Conservation (phyloP, 2,113 vertebrate genomes). For the Theristicus caerulescens region DNA sequence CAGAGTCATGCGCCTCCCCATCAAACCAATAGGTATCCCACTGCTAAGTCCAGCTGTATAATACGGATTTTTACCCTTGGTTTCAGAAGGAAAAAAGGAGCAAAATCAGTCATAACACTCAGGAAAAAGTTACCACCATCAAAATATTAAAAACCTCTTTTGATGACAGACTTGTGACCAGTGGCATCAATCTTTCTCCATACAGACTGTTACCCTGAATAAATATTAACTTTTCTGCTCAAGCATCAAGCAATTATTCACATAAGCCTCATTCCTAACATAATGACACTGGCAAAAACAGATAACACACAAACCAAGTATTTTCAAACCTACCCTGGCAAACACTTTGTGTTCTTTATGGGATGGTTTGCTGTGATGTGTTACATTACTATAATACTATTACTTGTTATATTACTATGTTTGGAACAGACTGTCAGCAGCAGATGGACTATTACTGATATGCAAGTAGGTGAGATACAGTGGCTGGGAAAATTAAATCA, state of each 20-base stretch:
- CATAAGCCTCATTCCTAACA: not conserved
- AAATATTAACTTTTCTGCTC: slow-evolving; percentile 48
- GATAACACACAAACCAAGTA: not conserved
- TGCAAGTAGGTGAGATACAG: slow-evolving; percentile 30
- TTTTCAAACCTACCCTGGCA: slow-evolving; percentile 27
- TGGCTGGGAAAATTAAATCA: slow-evolving; percentile 25
- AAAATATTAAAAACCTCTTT: not conserved
- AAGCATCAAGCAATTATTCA: not conserved
- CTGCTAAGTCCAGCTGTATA: not conserved
- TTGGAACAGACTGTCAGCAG: slow-evolving; percentile 47
- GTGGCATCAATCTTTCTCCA: not conserved
- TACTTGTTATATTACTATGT: not conserved
- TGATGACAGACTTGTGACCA: not conserved
- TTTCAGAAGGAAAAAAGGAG: not conserved
- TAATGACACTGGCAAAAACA: slow-evolving; percentile 8
- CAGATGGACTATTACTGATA: slow-evolving; percentile 58
- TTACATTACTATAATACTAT: slow-evolving; percentile 7
- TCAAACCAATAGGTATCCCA: not conserved
- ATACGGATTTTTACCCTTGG: not conserved
- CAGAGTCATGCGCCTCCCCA: not conserved
- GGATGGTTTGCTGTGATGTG: slow-evolving; percentile 12
- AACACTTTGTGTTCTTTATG: slow-evolving; percentile 21
- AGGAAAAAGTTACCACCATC: not conserved
- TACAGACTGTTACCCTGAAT: not conserved
- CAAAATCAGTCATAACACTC: not conserved